Evolutionary conservation across 2,113 vertebrate species (phyloP).

Genomic region (Nothoprocta pentlandii): DNA sequence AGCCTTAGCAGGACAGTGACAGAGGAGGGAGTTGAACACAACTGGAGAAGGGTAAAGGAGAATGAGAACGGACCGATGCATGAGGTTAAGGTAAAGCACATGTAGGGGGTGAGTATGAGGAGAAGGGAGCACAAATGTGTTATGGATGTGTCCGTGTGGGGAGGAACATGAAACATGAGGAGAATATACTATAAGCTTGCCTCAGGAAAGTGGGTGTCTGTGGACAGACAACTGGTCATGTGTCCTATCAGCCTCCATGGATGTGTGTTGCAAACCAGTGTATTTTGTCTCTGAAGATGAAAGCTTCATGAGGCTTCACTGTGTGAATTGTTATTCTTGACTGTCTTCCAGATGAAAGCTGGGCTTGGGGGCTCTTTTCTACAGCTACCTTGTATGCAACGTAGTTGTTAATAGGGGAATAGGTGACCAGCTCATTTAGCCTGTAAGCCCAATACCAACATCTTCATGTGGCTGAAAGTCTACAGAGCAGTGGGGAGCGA

Average conservation of each 20-base stretch:
- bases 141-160: neutral
- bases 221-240: neutral
- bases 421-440: neutral
- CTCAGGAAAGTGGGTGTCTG: neutral
- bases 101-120: neutral
- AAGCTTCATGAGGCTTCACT: neutral
- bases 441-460: neutral
- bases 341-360: neutral
- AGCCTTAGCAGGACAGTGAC: neutral
- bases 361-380: neutral
- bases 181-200: neutral
- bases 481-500: neutral
- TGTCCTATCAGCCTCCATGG: neutral
- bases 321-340: neutral
- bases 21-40: neutral
- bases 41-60: neutral
- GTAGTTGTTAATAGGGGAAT: neutral
- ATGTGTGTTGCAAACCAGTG: neutral
- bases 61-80: neutral
- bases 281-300: neutral
- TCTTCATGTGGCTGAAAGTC: neutral
- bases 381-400: fast-evolving
- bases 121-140: fast-evolving
- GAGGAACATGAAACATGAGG: neutral
- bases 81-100: neutral